These are phyloP conservation scores for Rhinopomastus cyanomelas DNA, from an alignment of 2,113 vertebrate species.

Conservation along the genomic window DNA sequence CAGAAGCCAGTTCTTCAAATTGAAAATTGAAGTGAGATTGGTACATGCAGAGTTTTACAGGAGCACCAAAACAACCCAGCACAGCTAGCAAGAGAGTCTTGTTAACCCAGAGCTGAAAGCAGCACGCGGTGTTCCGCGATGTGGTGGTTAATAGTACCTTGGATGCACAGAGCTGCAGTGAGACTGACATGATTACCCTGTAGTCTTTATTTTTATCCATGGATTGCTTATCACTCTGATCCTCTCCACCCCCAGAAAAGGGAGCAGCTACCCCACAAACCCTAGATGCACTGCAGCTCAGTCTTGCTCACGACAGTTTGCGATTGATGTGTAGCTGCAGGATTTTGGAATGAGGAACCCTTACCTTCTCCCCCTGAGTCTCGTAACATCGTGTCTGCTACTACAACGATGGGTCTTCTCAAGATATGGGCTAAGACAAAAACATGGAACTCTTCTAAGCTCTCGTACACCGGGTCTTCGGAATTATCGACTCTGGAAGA, in stretches of 20 bases:
- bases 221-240: neutral
- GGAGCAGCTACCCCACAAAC: neutral
- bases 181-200: neutral
- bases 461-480: constrained; percentile 97
- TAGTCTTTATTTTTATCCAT: neutral
- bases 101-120: neutral
- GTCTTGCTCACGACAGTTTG: neutral
- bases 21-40: too few relatives aligned
- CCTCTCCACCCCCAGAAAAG: neutral
- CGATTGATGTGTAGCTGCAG: neutral
- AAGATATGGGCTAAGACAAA: constrained; percentile 96
- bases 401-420: constrained; percentile 92
- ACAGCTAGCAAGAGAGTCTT: neutral
- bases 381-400: constrained; percentile 95
- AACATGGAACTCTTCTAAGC: constrained; percentile 97
- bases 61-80: too few relatives aligned
- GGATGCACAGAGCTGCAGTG: neutral
- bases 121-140: neutral
- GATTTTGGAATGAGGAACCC: neutral
- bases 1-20: too few relatives aligned
- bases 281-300: neutral
- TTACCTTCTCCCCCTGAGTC: constrained; percentile 97
- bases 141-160: neutral
- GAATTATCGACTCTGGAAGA: constrained; percentile 89
- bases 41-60: too few relatives aligned